Conservation (phyloP, 2,797 vertebrate genomes). For the Gallirallus australis region DNA sequence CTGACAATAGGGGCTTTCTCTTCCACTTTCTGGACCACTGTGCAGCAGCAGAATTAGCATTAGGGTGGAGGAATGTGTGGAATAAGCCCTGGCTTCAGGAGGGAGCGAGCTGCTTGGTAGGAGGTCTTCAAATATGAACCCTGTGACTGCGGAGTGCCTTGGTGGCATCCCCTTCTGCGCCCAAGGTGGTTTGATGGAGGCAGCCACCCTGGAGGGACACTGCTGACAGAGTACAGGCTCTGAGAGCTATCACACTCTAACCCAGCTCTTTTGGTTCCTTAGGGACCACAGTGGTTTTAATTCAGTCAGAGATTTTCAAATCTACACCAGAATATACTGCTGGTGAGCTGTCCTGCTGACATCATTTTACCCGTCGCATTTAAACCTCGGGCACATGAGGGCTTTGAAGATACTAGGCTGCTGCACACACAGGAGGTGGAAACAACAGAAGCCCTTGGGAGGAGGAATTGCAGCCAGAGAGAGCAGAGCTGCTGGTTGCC, state of each 20-base stretch:
- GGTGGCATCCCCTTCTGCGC: not conserved
- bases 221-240: not conserved
- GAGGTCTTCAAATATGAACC: not conserved
- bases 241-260: not conserved
- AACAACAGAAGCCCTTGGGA: not conserved
- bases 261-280: not conserved
- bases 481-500: not conserved
- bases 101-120: not conserved
- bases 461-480: not conserved
- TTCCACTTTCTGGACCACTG: not conserved
- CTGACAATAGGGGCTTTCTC: constrained; percentile 45
- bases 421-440: not conserved
- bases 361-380: not conserved
- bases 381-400: rapidly evolving
- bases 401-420: not conserved
- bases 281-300: not conserved
- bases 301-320: not conserved
- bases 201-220: not conserved
- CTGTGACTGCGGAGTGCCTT: not conserved
- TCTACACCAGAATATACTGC: not conserved
- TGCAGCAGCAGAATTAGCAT: constrained; percentile 34
- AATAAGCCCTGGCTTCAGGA: not conserved
- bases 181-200: not conserved
- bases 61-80: not conserved
- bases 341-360: not conserved